Evolutionary conservation across 2,113 vertebrate species (phyloP).

Genomic region (Solea senegalensis): DNA sequence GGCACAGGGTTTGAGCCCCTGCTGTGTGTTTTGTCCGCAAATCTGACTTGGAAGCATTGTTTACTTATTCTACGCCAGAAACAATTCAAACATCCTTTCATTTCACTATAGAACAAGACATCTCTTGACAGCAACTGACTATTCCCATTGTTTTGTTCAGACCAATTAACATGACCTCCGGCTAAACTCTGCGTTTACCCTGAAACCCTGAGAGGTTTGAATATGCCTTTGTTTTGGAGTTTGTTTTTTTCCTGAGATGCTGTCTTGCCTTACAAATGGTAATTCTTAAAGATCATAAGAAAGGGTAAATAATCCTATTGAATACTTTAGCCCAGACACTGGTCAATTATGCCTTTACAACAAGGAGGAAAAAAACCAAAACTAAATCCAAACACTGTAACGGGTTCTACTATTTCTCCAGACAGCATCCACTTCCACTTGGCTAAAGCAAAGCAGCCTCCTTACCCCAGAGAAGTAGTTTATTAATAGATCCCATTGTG

Average conservation of each 20-base stretch:
- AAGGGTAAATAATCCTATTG: constrained; percentile 59
- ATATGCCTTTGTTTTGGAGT: constrained; percentile 52
- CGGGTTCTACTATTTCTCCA: constrained; percentile 49
- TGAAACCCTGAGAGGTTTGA: constrained; percentile 34
- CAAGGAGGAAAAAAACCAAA: constrained; percentile 40
- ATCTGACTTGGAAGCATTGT: constrained; percentile 28
- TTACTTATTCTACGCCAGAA: constrained; percentile 40
- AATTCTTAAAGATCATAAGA: constrained; percentile 50
- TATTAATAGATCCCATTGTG: constrained; percentile 76
- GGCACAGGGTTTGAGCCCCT: constrained; percentile 9
- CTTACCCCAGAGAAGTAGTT: constrained; percentile 38
- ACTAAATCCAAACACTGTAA: constrained; percentile 49
- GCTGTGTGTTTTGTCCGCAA: constrained; percentile 15
- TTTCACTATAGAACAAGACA: constrained; percentile 51
- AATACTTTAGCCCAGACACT: constrained; percentile 55
- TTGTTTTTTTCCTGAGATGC: constrained; percentile 20
- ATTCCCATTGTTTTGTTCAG: constrained; percentile 57
- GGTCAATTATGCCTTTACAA: constrained; percentile 65
- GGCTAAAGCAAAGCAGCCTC: constrained; percentile 45
- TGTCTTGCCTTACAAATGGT: constrained; percentile 54
- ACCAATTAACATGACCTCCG: constrained; percentile 35
- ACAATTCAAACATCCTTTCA: constrained; percentile 39
- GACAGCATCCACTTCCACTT: constrained; percentile 62
- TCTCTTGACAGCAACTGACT: constrained; percentile 49
- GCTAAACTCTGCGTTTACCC: constrained; percentile 53